A percentile compares a stretch with the other conserved stretches of the same genome.
Evolutionary conservation across 2,888 invertebrate genomes (phyloP).

Genomic region (Reticulitermes lucifugus): DNA sequence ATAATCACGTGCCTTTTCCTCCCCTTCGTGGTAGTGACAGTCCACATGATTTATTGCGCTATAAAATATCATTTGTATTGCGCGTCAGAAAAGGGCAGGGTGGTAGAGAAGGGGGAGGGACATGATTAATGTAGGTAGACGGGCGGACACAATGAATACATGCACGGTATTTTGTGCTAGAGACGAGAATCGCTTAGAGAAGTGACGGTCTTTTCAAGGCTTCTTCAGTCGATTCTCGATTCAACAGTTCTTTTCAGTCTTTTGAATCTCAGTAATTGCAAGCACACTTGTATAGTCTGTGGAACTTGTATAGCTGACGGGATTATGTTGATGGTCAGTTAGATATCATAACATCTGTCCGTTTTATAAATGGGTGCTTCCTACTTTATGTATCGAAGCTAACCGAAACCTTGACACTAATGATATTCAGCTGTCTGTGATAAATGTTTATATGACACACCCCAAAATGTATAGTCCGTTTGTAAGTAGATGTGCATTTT

Average conservation of each 20-base stretch:
- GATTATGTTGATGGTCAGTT: too few relatives aligned
- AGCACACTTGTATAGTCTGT: neutral
- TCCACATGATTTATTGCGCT: constrained; percentile 62
- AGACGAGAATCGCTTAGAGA: neutral
- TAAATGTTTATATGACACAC: too few relatives aligned
- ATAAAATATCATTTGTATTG: constrained; percentile 66
- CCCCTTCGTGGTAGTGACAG: constrained; percentile 57
- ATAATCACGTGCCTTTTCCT: constrained; percentile 51
- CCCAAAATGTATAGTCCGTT: too few relatives aligned
- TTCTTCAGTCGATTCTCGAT: neutral
- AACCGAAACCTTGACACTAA: too few relatives aligned
- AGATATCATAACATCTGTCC: too few relatives aligned
- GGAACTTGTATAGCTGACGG: neutral
- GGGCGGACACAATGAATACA: constrained; percentile 49
- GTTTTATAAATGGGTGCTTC: too few relatives aligned
- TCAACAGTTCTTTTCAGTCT: constrained; percentile 8
- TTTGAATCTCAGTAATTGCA: constrained; percentile 6
- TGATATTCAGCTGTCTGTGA: too few relatives aligned
- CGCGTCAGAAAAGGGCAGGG: constrained; percentile 58
- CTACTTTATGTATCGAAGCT: too few relatives aligned
- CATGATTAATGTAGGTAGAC: constrained; percentile 61
- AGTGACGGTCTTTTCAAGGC: constrained; percentile 13
- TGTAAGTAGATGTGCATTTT: too few relatives aligned
- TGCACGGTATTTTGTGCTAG: neutral
- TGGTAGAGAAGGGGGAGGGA: constrained; percentile 55